Base-by-base conservation (phyloP, 2,888 invertebrate genomes). In the Ormia ochracea region DNA sequence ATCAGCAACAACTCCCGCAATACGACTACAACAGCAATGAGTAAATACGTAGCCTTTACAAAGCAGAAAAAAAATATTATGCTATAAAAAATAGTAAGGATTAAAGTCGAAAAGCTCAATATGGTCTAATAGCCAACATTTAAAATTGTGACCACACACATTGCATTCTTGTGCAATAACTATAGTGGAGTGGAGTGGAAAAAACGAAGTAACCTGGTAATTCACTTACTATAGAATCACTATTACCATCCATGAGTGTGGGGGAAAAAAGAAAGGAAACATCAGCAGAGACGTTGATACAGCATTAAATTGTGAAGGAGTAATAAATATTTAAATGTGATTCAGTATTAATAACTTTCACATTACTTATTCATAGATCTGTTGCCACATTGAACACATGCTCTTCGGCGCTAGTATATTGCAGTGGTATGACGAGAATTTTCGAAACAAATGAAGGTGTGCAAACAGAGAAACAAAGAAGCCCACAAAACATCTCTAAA, bases 121-220 rank as follows among this genome's bases (percentile, higher is more conserved):
- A 72, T 80, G 80, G 68, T 76, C 61, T 80, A 80, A 80, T 73
- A 80, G 80, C 63, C 76, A 73, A 50, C 76, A 80, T 80, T 80
- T 80, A 80, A 80, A 72, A 73, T 61, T 80, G n/a, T n/a, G 80
- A 63, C 80, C 80, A 80, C 80, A 80, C 80, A 80, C 80, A 76
- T 68, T 68, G 63, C 50, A 52, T 61, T 36, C 43, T 36, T 54
- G 41, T 38, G 65, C 36, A 63, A 31, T 41, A 50, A 56, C 54
- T 26, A 26, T 19, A 54, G 7, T 31, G 14, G 17, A 52, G n/a
- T 48, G 10, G 17, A 19, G 66, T 12, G 43, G 19, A 26, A 10
- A 31, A 14, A 28, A 48, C 28, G 9, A 48, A 68, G 63, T 48
- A 63, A 52, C 43, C 59, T 72, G 72, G 68, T 80, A 76, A 80